phyloP scores from a whole-genome alignment of 2,888 invertebrate genomes.

The Eupeodes latifasciatus region DNA sequence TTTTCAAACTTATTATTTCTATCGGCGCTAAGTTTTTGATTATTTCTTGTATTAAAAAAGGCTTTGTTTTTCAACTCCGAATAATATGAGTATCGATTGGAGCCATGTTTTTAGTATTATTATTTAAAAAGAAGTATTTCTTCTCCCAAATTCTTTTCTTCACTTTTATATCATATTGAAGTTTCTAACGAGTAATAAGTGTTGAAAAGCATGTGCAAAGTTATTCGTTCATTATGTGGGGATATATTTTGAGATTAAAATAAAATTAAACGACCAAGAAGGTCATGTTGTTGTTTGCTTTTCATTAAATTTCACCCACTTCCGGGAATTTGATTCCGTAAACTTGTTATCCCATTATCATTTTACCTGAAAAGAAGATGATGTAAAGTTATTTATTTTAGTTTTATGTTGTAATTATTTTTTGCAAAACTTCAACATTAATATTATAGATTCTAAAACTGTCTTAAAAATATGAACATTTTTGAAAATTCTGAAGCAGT shows the following conservation, averaged over 20 bases:
- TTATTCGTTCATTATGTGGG: slow-evolving; percentile 53
- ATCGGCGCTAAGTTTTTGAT: neutral
- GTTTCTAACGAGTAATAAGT: slow-evolving; percentile 39
- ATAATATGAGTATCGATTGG: slow-evolving; percentile 36
- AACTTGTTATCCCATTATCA: neutral
- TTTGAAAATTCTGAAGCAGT: too few species aligned
- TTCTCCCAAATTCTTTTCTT: neutral
- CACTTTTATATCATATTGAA: slow-evolving; percentile 55
- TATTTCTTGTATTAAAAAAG: slow-evolving; percentile 6
- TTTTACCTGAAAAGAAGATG: neutral
- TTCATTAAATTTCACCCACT: neutral
- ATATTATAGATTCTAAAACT: too few species aligned
- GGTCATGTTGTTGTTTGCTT: slow-evolving; percentile 8
- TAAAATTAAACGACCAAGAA: slow-evolving; percentile 4
- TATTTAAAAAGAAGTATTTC: slow-evolving; percentile 38
- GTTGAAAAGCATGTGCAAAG: slow-evolving; percentile 53
- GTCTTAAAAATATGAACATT: too few species aligned
- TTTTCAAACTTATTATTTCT: slow-evolving; percentile 20
- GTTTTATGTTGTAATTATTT: too few species aligned
- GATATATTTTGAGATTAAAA: slow-evolving; percentile 7
- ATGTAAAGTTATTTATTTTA: too few species aligned
- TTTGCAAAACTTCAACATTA: too few species aligned
- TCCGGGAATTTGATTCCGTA: neutral
- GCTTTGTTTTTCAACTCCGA: neutral
- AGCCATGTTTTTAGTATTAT: slow-evolving; percentile 42